Conservation (phyloP, 1,140 invertebrate genomes). For the Drosophila sturtevanti region DNA sequence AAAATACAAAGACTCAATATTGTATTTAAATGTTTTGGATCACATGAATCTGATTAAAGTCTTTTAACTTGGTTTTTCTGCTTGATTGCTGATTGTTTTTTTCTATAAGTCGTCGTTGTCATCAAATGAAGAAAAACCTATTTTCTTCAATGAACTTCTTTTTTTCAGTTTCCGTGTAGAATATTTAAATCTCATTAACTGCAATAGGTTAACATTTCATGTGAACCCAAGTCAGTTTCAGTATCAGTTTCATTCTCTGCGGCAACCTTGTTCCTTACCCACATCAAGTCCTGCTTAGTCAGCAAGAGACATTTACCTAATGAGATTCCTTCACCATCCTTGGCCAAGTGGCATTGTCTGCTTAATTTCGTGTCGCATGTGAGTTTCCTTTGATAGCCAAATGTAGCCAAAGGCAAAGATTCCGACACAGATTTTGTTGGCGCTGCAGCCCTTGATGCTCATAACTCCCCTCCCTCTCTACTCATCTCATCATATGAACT, state of each 20-base stretch:
- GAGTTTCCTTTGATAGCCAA: constrained; percentile 11
- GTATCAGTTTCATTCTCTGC: constrained; percentile 10
- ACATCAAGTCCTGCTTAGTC: constrained; percentile 54
- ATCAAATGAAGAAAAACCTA: constrained; percentile 16
- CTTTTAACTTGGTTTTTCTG: background rate
- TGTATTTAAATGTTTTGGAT: no score
- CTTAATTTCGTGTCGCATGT: background rate
- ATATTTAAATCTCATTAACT: constrained; percentile 36
- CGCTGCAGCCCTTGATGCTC: constrained; percentile 23
- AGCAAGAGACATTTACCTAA: constrained; percentile 51
- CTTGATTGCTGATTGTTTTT: background rate
- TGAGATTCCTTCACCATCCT: constrained; percentile 40
- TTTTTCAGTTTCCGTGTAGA: background rate
- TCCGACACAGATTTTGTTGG: background rate
- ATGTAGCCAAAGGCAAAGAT: background rate
- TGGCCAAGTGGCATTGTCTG: constrained; percentile 24
- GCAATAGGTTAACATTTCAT: constrained; percentile 24
- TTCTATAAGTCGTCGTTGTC: background rate
- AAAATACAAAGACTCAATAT: no score
- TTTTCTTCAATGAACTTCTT: background rate
- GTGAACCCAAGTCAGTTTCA: constrained; percentile 16
- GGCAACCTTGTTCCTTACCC: constrained; percentile 27
- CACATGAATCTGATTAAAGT: background rate
- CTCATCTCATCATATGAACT: background rate
- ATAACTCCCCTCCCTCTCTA: background rate